Base-by-base conservation (phyloP, 2,113 vertebrate species). In the Polypterus bichir region DNA sequence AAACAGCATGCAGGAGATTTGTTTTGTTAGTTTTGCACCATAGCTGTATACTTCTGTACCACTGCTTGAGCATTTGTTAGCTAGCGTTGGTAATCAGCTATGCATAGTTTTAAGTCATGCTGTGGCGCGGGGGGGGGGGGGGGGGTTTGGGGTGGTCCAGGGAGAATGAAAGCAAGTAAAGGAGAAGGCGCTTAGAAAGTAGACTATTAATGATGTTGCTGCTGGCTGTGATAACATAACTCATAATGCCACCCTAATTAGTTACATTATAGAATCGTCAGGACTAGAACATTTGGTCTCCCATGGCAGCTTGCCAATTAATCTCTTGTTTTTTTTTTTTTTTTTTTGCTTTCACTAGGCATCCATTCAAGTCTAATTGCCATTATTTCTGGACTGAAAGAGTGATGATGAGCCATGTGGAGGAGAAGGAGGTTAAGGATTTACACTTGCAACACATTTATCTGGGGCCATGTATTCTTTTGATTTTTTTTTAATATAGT, bases 261-360 rank as follows among this genome's bases (percentile, higher is more conserved):
- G 66, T 62, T 65, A 63, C 49, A 71, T 75, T 72, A 65, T 70
- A 64, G 67, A 68, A 73, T 62, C 70, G 74, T 79, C 75, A 78
- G 79, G 74, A 70, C 73, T 73, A 77, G 71, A 77, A 72, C 71
- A 53, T 64, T 68, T 71, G 62, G 58, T 65, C 72, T 74, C 73
- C 68, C 59, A 71, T 67, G 69, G 65, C 72, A 70, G 59, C 60
- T 75, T 70, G 70, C 64, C 71, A 82, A 77, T 81, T 84, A 77
- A 79, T 83, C 76, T 75, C 73, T 77, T 78, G 71, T 66, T 46
- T 47, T 75, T 70, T 75, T 73, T 48, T 75, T 73, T 48, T 27
- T 46, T 44, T 53, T 63, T 44, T 54, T 27, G 9, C 47, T 53
- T 63, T 48, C 70, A 73, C 74, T 74, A 74, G 66, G 68, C 62